These are phyloP conservation scores for Dynastes grantii DNA, from an alignment of 2,888 invertebrate species.

Conservation along the genomic window DNA sequence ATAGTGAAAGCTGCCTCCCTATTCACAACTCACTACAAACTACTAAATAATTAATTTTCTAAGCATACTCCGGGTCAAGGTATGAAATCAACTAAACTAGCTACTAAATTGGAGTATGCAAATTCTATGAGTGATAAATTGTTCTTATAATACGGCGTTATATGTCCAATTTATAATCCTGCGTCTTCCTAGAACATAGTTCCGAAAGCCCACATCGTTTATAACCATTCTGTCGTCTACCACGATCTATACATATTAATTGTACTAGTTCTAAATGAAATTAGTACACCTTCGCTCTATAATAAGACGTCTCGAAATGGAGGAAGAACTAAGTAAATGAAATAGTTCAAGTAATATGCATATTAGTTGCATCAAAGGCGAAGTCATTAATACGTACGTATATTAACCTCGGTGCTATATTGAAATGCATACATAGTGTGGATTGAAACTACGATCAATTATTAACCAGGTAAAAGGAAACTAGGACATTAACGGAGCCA, in stretches of 20 bases:
- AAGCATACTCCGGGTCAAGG: too few relatives aligned
- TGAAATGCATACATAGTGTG: background rate
- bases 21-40: too few relatives aligned
- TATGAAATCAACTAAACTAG: too few relatives aligned
- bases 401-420: background rate
- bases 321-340: background rate
- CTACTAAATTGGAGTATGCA: too few relatives aligned
- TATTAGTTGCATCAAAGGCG: constrained; percentile 3
- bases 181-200: too few relatives aligned
- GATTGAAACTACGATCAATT: background rate
- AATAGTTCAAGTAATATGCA: constrained; percentile 6
- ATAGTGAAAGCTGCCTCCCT: too few relatives aligned
- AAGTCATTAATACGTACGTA: background rate
- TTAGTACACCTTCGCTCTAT: background rate
- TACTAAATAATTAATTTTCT: too few relatives aligned
- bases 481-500: background rate
- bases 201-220: background rate
- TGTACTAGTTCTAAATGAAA: background rate
- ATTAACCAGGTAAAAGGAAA: background rate
- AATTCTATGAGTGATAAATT: too few relatives aligned
- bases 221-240: background rate
- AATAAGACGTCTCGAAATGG: background rate
- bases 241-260: background rate
- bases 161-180: too few relatives aligned
- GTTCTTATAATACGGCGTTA: too few relatives aligned